phyloP scores from a whole-genome alignment of 2,797 vertebrate genomes.

The Cygnus olor region DNA sequence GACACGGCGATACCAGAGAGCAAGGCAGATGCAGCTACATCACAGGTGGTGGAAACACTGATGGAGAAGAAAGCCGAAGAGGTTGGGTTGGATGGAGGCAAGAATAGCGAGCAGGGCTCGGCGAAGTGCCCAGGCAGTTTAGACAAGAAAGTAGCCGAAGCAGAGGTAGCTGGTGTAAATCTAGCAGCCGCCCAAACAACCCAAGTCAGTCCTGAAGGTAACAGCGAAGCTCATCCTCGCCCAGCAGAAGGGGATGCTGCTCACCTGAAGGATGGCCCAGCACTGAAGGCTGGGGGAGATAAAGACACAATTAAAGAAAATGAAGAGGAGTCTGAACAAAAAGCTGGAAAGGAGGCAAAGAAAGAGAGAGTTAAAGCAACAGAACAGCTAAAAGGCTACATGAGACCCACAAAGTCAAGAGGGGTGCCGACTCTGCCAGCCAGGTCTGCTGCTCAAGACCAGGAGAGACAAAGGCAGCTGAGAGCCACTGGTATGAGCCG shows the following conservation, averaged over 20 bases:
- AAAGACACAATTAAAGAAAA: neutral
- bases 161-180: neutral
- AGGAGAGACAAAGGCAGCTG: constrained; percentile 16
- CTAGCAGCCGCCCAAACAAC: neutral
- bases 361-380: constrained; percentile 33
- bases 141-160: neutral
- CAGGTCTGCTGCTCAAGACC: constrained; percentile 17
- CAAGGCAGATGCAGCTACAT: neutral
- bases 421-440: constrained; percentile 31
- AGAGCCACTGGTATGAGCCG: neutral
- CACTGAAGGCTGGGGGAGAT: rapidly evolving
- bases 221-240: neutral
- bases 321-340: neutral
- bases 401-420: constrained; percentile 80
- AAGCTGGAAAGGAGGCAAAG: neutral
- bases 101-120: neutral
- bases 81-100: neutral
- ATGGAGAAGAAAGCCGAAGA: neutral
- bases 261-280: rapidly evolving
- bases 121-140: neutral
- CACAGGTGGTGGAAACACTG: neutral
- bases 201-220: neutral
- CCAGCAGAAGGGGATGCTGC: neutral
- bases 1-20: neutral
- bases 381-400: constrained; percentile 78